Evolutionary conservation across 1,140 invertebrate species (phyloP).

Genomic region (Phymorhynchus buccinoides): DNA sequence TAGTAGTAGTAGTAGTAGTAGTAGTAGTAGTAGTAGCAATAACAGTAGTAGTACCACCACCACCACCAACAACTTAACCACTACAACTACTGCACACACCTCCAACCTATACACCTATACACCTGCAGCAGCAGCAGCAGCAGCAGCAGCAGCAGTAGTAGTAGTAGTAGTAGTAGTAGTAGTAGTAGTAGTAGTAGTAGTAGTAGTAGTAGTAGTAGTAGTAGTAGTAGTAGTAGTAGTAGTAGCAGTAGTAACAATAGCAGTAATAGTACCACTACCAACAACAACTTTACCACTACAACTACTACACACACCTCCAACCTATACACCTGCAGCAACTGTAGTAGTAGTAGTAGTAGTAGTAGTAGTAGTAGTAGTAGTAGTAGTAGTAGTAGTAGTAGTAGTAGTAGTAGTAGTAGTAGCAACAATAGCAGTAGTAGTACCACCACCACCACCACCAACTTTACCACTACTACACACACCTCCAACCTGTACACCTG

Average conservation of each 20-base stretch:
- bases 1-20: slow-evolving; percentile 33
- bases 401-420: slow-evolving; percentile 27
- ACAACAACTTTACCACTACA: not conserved
- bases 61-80: not conserved
- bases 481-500: too few species aligned
- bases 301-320: too few species aligned
- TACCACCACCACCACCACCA: not conserved
- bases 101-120: too few species aligned
- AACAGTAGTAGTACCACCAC: slow-evolving; percentile 20
- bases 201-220: slow-evolving; percentile 33
- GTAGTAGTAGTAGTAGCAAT: slow-evolving; percentile 27
- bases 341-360: slow-evolving; percentile 33
- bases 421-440: slow-evolving; percentile 17
- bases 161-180: too few species aligned
- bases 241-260: slow-evolving; percentile 20
- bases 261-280: slow-evolving; percentile 21
- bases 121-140: not conserved
- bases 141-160: too few species aligned
- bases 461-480: too few species aligned
- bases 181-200: slow-evolving; percentile 33
- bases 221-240: slow-evolving; percentile 33
- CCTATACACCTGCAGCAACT: not conserved
- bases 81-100: not conserved
- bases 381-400: slow-evolving; percentile 33
- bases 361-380: slow-evolving; percentile 33